Evolutionary conservation across 2,888 invertebrate species (phyloP).

Genomic region (Melinaea menophilus): DNA sequence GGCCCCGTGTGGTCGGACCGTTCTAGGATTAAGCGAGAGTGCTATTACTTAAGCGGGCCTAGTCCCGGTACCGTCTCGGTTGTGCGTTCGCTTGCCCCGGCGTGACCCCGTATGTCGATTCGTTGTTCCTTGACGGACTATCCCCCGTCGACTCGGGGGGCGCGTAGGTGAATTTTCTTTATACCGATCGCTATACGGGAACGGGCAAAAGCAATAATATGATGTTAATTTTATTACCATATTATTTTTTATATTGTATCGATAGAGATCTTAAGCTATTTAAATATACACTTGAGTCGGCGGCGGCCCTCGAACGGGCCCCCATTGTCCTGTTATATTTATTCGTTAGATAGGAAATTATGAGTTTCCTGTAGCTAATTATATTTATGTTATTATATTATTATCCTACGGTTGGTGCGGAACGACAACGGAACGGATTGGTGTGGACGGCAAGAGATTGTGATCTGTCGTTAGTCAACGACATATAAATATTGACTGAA

Average conservation of each 20-base stretch:
- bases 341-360: conserved; percentile 76
- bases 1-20: conserved; percentile 53
- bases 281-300: conserved; percentile 64
- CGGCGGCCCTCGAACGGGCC: conserved; percentile 58
- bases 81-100: conserved; percentile 76
- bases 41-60: conserved; percentile 76
- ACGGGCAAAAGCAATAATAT: conserved; percentile 79
- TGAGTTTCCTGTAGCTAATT: conserved; percentile 77
- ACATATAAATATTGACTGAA: conserved; percentile 79
- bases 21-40: conserved; percentile 74
- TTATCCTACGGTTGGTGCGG: conserved; percentile 72
- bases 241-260: conserved; percentile 77
- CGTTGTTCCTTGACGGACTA: conserved; percentile 47
- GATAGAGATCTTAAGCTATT: conserved; percentile 71
- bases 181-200: conserved; percentile 79
- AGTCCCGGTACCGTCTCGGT: conserved; percentile 67
- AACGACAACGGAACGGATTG: conserved; percentile 68
- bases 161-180: conserved; percentile 72
- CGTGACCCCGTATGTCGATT: conserved; percentile 63
- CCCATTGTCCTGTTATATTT: conserved; percentile 73
- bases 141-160: conserved; percentile 44
- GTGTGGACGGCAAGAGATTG: conserved; percentile 76
- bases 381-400: conserved; percentile 69
- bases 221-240: conserved; percentile 79
- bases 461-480: conserved; percentile 78